Conservation (phyloP, 2,888 invertebrate genomes). For the Zonitis immaculata region DNA sequence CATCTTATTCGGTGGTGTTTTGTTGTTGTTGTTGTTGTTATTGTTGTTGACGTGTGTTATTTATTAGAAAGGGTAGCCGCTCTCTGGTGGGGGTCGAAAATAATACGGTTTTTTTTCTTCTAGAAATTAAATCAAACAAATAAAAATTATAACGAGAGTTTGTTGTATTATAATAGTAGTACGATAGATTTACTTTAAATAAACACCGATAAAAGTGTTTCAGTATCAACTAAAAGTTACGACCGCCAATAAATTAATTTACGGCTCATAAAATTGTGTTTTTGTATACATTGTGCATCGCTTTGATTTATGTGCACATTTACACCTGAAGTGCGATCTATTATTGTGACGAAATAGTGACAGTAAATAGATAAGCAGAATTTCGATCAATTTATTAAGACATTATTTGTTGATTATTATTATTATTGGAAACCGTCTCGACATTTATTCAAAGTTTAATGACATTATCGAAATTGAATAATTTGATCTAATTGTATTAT, state of each 20-base stretch:
- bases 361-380: conserved; percentile 4
- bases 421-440: neutral
- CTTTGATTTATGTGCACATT: conserved; percentile 34
- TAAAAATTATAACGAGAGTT: neutral
- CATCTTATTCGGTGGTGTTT: conserved; percentile 21
- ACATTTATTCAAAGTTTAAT: conserved; percentile 6
- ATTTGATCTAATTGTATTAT: conserved; percentile 28
- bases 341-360: conserved; percentile 24
- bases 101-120: too few species aligned
- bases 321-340: conserved; percentile 32
- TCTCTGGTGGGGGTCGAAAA: too few species aligned
- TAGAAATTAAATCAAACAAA: too few species aligned
- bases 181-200: conserved; percentile 5
- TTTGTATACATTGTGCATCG: conserved; percentile 35
- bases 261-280: conserved; percentile 39
- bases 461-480: conserved; percentile 2
- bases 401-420: neutral
- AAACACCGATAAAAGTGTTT: conserved; percentile 25
- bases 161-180: neutral
- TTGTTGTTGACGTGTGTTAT: conserved; percentile 23
- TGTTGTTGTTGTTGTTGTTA: conserved; percentile 28
- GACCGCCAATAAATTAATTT: conserved; percentile 43
- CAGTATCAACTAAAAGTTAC: conserved; percentile 35
- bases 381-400: neutral
- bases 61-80: conserved; percentile 21